phyloP scores from a whole-genome alignment of 1,140 invertebrate genomes.

The Luehdorfia chinensis region DNA sequence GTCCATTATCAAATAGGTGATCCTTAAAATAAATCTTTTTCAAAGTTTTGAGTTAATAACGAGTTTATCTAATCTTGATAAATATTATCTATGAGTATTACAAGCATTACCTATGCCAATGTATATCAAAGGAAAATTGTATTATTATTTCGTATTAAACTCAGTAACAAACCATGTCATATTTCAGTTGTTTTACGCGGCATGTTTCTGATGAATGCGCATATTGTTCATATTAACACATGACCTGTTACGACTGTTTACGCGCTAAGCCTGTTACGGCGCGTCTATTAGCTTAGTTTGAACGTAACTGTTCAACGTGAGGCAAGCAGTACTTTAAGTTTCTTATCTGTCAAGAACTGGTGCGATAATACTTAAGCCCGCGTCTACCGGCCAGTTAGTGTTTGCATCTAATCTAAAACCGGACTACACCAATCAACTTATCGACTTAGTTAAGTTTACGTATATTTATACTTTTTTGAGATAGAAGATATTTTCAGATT shows the following conservation, averaged over 20 bases:
- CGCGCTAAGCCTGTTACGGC: conserved; percentile 4
- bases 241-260: conserved; percentile 15
- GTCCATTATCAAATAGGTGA: no score
- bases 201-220: conserved; percentile 1
- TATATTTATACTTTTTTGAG: neutral
- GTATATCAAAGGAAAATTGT: no score
- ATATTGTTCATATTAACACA: conserved; percentile 14
- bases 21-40: no score
- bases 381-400: conserved; percentile 8
- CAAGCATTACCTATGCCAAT: no score
- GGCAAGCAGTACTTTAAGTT: conserved; percentile 5
- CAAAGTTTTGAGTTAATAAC: no score
- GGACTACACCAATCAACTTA: conserved; percentile 3
- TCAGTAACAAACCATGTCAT: no score
- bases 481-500: neutral
- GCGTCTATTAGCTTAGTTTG: conserved; percentile 19
- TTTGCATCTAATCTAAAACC: conserved; percentile 4
- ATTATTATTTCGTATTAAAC: no score
- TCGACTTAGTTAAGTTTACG: neutral
- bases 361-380: conserved; percentile 10
- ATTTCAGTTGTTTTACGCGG: conserved; percentile 1
- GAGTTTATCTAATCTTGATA: no score
- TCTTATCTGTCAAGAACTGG: conserved; percentile 18
- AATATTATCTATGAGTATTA: no score
- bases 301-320: conserved; percentile 14